Conservation (phyloP, 2,797 vertebrate species). For the Ctenopoma multispine region DNA sequence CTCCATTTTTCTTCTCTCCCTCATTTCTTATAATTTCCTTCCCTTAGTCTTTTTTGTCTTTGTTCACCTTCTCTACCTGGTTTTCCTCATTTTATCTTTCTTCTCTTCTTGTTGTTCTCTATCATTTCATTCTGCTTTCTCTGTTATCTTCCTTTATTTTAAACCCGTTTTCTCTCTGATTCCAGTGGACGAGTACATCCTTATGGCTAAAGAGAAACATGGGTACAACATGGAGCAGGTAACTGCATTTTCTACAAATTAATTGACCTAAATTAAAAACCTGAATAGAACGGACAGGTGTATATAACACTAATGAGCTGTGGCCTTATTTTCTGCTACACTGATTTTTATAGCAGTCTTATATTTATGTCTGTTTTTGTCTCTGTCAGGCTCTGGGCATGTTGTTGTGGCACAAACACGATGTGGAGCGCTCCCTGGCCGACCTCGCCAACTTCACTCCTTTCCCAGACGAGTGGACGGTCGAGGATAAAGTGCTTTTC, state of each 20-base stretch:
- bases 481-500: slow-evolving; percentile 95
- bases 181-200: slow-evolving; percentile 93
- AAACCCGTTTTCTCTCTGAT: background rate
- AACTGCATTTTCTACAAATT: background rate
- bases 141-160: background rate
- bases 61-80: background rate
- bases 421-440: slow-evolving; percentile 92
- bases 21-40: background rate
- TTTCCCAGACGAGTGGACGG: slow-evolving; percentile 94
- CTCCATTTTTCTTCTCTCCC: background rate
- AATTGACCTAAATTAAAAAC: too few relatives aligned
- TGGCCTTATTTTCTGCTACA: background rate
- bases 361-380: background rate
- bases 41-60: background rate
- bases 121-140: background rate
- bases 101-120: background rate
- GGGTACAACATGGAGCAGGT: slow-evolving; percentile 95
- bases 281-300: background rate
- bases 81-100: background rate
- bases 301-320: background rate
- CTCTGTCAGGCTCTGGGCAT: slow-evolving; percentile 89
- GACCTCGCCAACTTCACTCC: slow-evolving; percentile 96
- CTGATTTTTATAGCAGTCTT: background rate
- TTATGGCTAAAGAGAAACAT: slow-evolving; percentile 95
- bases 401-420: slow-evolving; percentile 95